Base-by-base conservation (phyloP, 2,113 vertebrate genomes). In the Nicator chloris region DNA sequence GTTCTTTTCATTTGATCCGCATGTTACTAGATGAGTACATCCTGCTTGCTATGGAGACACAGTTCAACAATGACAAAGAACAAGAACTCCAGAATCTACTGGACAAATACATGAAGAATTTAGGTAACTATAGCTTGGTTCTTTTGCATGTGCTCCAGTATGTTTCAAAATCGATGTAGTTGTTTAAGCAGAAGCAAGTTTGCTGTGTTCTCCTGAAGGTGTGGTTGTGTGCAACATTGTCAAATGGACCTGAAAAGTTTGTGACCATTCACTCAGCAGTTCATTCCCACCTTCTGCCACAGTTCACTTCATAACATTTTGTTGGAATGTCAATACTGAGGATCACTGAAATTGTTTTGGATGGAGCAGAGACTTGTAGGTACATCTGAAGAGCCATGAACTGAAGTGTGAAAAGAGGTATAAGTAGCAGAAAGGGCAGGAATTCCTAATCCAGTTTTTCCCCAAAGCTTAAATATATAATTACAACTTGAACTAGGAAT, bases 11-110 rank as follows among this genome's bases (percentile, higher is more conserved):
- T 95, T 98, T 99, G 97, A 99, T 99, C 94, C 97, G 99, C 93
- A 99, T 99, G 99, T 98, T 99, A 91, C 96, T 99, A 47, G 99
- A 99, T 88, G 99, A 99, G 94, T 99, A 99, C 96, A 99, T 99
- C 97, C 98, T 99, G 69, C 87, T 99, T 26, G 99, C 99, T 64
- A 98, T 99, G 97, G 99, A 99, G 97, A 99, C 99, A 24, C 99
- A 99, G 93, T 99, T 99, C 97, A 99, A 99, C 96, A 99, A 99
- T 33, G 98, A 99, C 98, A 99, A 99, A 97, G 99, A 99, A 95
- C 99, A 99, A 97, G 99, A 99, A 72, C 98, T 99, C 94, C 99
- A 99, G 97, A 99, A 99, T 97, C 98, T 99, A 49, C 94, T 99
- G 97, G 99, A 99, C 96, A 99, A 99, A 97, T 99, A 99, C 90